phyloP scores from a whole-genome alignment of 2,113 vertebrate genomes.

The Cheirogaleus medius region DNA sequence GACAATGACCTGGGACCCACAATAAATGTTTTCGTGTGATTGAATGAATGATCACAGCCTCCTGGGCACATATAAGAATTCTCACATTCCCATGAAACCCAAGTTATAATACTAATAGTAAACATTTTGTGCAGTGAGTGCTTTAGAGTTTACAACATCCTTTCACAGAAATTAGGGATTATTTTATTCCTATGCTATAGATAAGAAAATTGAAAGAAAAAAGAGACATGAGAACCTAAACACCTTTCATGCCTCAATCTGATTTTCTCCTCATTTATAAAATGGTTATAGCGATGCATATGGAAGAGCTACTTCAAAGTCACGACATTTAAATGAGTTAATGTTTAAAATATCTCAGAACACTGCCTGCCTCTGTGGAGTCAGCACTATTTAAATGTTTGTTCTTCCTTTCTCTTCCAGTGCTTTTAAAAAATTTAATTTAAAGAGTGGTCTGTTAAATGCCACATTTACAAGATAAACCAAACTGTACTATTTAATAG shows the following conservation, averaged over 20 bases:
- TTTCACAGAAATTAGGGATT: neutral
- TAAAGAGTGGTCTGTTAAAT: neutral
- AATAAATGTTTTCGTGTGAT: neutral
- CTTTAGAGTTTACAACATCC: neutral
- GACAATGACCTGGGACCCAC: neutral
- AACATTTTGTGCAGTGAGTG: neutral
- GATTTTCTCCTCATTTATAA: neutral
- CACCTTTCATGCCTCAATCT: neutral
- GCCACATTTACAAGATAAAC: neutral
- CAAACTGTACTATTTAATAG: neutral
- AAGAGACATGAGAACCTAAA: neutral
- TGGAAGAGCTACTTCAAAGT: neutral
- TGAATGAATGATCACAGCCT: neutral
- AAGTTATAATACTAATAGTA: neutral
- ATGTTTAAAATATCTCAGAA: conserved; percentile 22
- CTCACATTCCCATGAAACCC: neutral
- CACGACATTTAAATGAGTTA: neutral
- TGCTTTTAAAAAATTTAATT: neutral
- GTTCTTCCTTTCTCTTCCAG: neutral
- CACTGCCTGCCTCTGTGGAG: neutral
- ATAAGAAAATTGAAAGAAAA: neutral
- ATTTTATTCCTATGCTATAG: neutral
- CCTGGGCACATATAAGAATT: neutral
- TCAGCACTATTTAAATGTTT: neutral
- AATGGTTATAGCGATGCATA: neutral